phyloP scores from a whole-genome alignment of 1,140 invertebrate species.

The Bombus superbus region DNA sequence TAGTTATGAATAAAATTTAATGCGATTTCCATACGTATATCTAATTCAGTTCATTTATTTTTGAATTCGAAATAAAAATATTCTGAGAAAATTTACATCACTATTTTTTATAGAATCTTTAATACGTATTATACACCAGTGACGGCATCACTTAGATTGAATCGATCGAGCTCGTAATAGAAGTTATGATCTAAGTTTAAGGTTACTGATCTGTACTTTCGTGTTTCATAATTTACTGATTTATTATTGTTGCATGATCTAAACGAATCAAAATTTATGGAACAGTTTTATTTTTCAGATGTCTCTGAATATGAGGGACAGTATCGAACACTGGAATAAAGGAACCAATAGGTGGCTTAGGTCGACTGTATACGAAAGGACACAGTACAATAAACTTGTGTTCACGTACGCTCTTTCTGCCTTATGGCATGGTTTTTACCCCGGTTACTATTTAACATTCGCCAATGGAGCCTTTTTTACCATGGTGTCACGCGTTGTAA shows the following conservation, averaged over 20 bases:
- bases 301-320: slow-evolving; percentile 90
- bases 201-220: not conserved
- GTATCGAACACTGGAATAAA: slow-evolving; percentile 95
- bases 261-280: not conserved
- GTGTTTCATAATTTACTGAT: not conserved
- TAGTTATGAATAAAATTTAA: not conserved
- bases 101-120: not conserved
- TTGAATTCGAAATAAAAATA: not conserved
- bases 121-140: not conserved
- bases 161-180: not conserved
- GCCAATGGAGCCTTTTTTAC: slow-evolving; percentile 94
- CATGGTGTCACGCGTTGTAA: slow-evolving; percentile 90
- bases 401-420: slow-evolving; percentile 95
- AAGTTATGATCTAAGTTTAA: not conserved
- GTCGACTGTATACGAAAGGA: slow-evolving; percentile 92
- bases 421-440: slow-evolving; percentile 98
- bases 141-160: not conserved
- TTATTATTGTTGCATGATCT: not conserved
- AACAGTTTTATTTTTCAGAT: slow-evolving; percentile 82
- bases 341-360: slow-evolving; percentile 96
- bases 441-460: slow-evolving; percentile 98
- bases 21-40: not conserved
- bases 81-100: not conserved
- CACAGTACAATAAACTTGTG: slow-evolving; percentile 84
- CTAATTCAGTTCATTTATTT: not conserved